Percentiles rank a stretch among this genome's conserved stretches.
Evolutionary conservation across 2,113 vertebrate genomes (phyloP).

Genomic region (Pelecanoides urinatrix): DNA sequence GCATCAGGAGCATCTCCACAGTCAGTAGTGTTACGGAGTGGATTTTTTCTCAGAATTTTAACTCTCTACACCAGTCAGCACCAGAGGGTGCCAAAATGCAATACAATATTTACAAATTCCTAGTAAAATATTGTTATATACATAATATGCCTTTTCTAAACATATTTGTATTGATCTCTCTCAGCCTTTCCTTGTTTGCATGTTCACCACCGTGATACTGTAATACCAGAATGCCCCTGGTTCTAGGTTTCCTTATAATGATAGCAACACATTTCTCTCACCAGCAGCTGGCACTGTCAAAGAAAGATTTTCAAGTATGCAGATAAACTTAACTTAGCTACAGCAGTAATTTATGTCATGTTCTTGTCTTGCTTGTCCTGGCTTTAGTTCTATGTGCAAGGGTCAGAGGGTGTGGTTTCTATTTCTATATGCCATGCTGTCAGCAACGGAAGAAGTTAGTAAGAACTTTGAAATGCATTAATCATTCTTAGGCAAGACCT

Average conservation of each 20-base stretch:
- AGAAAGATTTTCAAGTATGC: neutral
- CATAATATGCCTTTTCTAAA: neutral
- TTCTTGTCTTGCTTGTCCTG: neutral
- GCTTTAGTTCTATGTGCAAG: neutral
- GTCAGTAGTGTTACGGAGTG: neutral
- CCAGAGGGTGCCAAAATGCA: neutral
- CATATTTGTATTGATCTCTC: neutral
- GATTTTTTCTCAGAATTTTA: neutral
- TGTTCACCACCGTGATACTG: neutral
- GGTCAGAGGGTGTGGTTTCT: neutral
- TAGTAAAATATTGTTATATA: neutral
- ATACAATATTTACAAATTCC: neutral
- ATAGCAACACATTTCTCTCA: neutral
- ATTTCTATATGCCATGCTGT: neutral
- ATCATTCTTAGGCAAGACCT: neutral
- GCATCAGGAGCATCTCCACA: neutral
- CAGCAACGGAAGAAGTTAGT: neutral
- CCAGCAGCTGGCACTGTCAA: neutral
- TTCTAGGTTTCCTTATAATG: neutral
- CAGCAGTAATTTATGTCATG: neutral
- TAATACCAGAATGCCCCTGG: neutral
- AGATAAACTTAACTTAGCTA: neutral
- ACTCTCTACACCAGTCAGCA: neutral
- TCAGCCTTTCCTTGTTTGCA: neutral
- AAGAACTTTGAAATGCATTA: neutral